These are phyloP conservation scores for Lycophotia porphyrea DNA, from an alignment of 2,888 invertebrate species.

Conservation along the genomic window DNA sequence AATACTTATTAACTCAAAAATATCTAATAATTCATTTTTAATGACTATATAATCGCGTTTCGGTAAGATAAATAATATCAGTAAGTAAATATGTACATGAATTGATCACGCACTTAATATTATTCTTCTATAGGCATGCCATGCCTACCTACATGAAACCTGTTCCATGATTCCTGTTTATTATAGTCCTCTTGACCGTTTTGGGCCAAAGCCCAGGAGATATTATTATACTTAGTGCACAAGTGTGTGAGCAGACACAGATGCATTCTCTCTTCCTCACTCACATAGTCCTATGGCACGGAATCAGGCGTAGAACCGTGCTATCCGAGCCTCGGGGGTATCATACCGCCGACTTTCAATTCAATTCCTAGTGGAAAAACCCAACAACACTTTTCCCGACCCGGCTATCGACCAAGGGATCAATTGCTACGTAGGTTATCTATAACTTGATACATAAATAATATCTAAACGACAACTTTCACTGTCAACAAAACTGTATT, in stretches of 20 bases:
- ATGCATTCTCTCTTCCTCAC: neutral
- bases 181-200: neutral
- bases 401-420: neutral
- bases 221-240: neutral
- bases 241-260: neutral
- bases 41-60: neutral
- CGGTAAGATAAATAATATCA: neutral
- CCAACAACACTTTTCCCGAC: neutral
- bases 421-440: neutral
- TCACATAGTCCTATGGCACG: neutral
- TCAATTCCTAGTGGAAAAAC: neutral
- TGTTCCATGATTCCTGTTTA: neutral
- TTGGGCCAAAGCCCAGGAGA: neutral
- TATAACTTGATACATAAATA: neutral
- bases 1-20: constrained; percentile 1
- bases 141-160: neutral
- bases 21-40: neutral
- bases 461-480: neutral
- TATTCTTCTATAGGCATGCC: neutral
- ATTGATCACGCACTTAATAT: neutral
- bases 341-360: neutral
- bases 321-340: neutral
- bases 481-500: neutral
- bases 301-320: neutral
- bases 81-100: neutral